Conservation (phyloP, 2,888 invertebrate genomes). For the Noctua janthina region DNA sequence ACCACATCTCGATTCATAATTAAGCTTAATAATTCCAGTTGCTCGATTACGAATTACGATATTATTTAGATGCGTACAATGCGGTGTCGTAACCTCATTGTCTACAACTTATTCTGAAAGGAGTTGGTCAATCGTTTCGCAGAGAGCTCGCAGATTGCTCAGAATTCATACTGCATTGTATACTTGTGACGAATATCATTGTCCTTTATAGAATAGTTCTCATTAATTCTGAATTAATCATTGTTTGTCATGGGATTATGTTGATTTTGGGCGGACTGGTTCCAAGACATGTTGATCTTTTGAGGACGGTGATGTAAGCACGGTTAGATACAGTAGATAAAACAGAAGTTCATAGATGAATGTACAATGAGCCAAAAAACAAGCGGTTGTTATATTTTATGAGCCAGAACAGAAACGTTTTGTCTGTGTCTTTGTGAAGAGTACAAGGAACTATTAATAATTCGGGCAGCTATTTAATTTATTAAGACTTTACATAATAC, state of each 20-base stretch:
- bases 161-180: constrained; percentile 70
- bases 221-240: constrained; percentile 67
- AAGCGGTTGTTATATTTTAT: constrained; percentile 59
- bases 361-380: constrained; percentile 51
- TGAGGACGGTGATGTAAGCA: constrained; percentile 51
- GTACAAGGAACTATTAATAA: constrained; percentile 24
- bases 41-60: constrained; percentile 49
- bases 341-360: constrained; percentile 24
- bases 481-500: neutral
- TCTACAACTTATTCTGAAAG: constrained; percentile 64
- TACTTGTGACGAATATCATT: constrained; percentile 63
- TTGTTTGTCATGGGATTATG: constrained; percentile 51
- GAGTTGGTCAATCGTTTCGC: constrained; percentile 73
- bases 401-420: constrained; percentile 52
- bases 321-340: constrained; percentile 34
- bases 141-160: constrained; percentile 57
- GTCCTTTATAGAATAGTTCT: constrained; percentile 62
- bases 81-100: constrained; percentile 64
- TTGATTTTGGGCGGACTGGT: constrained; percentile 43
- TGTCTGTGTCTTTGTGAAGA: constrained; percentile 33
- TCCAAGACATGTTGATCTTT: constrained; percentile 13
- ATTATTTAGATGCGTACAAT: constrained; percentile 58
- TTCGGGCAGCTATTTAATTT: constrained; percentile 13
- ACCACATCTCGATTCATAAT: constrained; percentile 44
- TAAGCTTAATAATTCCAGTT: constrained; percentile 45